Evolutionary conservation across 2,888 invertebrate species (phyloP).

Genomic region (Dione vanillae): DNA sequence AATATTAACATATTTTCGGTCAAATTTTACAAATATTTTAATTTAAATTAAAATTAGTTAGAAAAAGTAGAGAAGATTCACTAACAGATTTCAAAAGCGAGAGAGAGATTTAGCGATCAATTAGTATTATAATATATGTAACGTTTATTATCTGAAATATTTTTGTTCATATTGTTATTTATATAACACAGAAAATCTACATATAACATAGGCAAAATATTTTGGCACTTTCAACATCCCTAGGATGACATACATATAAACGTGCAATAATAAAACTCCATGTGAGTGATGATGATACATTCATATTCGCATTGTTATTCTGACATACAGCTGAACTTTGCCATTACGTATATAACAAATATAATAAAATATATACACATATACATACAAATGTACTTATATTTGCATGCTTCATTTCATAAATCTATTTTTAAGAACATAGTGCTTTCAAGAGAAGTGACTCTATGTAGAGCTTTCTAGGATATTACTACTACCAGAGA

Average conservation of each 20-base stretch:
- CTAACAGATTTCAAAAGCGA: too few species aligned
- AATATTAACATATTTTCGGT: too few species aligned
- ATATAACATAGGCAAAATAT: background rate
- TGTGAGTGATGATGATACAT: conserved; percentile 15
- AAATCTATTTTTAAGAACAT: conserved; percentile 41
- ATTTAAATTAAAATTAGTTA: too few species aligned
- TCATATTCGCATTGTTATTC: background rate
- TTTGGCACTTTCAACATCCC: background rate
- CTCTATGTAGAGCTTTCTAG: conserved; percentile 60
- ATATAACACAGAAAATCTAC: too few species aligned
- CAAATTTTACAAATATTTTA: too few species aligned
- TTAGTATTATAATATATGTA: too few species aligned
- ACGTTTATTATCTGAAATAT: too few species aligned
- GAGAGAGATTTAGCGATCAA: too few species aligned
- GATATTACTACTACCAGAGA: conserved; percentile 57
- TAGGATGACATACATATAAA: background rate
- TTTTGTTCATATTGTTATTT: too few species aligned
- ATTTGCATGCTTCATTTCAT: conserved; percentile 35
- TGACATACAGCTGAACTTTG: background rate
- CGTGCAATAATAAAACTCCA: conserved; percentile 4
- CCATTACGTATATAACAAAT: background rate
- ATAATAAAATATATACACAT: background rate
- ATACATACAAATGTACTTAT: background rate
- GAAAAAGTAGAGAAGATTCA: too few species aligned
- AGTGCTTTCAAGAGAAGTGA: conserved; percentile 51